phyloP scores from a whole-genome alignment of 2,797 vertebrate genomes.

The Lacerta bilineata region DNA sequence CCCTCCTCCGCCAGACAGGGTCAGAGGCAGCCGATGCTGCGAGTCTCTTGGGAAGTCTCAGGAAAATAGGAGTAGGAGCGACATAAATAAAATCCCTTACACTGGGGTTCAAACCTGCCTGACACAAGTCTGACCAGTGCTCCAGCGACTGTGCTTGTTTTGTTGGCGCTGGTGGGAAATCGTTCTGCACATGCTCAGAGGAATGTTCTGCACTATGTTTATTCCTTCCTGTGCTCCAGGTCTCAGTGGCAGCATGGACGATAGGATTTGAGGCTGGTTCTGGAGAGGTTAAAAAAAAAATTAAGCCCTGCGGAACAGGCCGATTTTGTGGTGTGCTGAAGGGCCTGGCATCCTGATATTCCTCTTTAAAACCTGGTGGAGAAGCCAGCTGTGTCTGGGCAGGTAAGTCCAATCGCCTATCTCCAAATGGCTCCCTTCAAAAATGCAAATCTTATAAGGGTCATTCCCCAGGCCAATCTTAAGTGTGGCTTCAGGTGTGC shows the following conservation, averaged over 20 bases:
- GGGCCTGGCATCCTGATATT: not conserved
- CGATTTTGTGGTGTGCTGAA: not conserved
- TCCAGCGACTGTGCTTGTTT: not conserved
- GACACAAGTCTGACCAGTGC: not conserved
- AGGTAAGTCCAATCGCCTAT: not conserved
- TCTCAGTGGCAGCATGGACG: not conserved
- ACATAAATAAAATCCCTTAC: not conserved
- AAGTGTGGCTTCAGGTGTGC: no score
- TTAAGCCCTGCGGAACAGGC: not conserved
- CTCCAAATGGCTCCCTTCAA: not conserved
- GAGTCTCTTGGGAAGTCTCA: no score
- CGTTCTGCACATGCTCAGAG: not conserved
- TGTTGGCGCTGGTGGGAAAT: not conserved
- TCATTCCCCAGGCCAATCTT: not conserved
- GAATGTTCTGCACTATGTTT: not conserved
- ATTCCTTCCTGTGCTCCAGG: not conserved
- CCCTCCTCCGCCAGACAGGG: no score
- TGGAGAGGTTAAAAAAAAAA: not conserved
- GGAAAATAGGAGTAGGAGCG: no score
- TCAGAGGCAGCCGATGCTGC: not conserved
- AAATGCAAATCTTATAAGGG: not conserved
- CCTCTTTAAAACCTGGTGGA: not conserved
- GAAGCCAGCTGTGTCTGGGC: not conserved
- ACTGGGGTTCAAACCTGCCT: not conserved
- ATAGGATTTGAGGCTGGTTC: not conserved